Evolutionary conservation across 2,797 vertebrate species (phyloP).

Genomic region (Tinamus major): DNA sequence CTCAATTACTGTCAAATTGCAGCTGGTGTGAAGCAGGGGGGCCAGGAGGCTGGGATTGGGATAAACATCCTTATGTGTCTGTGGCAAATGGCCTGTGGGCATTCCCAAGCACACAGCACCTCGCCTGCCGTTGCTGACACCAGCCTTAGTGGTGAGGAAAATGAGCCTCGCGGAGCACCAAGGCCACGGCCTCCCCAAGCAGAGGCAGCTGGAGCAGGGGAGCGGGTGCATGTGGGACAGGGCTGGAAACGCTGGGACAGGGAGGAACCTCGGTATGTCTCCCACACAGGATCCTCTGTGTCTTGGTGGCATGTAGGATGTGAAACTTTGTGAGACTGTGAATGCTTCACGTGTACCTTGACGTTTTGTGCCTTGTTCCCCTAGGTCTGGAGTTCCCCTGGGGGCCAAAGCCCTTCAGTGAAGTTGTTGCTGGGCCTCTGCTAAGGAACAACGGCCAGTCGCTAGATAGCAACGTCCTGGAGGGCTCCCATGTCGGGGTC

Average conservation of each 20-base stretch:
- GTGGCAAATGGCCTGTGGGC: neutral
- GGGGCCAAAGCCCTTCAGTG: constrained; percentile 96
- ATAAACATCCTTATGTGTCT: neutral
- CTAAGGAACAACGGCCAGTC: constrained; percentile 92
- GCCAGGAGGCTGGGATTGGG: neutral
- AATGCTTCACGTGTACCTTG: neutral
- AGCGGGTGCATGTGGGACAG: rapidly evolving
- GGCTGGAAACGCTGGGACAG: neutral
- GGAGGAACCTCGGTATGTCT: too few species aligned
- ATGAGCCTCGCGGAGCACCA: neutral
- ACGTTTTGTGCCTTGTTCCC: neutral
- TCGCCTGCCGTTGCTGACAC: constrained; percentile 14
- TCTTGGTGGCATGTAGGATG: neutral
- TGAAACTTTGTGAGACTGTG: neutral
- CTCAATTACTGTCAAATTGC: neutral
- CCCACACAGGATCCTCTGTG: neutral
- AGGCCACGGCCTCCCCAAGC: neutral
- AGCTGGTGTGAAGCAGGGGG: neutral
- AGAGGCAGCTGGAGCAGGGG: rapidly evolving
- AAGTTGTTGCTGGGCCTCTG: constrained; percentile 94
- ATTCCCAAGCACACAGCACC: constrained; percentile 33
- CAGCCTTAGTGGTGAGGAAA: neutral
- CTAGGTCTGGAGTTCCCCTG: constrained; percentile 98
- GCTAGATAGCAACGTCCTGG: constrained; percentile 90
- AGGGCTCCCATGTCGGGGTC: constrained; percentile 94